phyloP scores from a whole-genome alignment of 92 coral and sea anemone species.

The Heliopora coerulea region DNA sequence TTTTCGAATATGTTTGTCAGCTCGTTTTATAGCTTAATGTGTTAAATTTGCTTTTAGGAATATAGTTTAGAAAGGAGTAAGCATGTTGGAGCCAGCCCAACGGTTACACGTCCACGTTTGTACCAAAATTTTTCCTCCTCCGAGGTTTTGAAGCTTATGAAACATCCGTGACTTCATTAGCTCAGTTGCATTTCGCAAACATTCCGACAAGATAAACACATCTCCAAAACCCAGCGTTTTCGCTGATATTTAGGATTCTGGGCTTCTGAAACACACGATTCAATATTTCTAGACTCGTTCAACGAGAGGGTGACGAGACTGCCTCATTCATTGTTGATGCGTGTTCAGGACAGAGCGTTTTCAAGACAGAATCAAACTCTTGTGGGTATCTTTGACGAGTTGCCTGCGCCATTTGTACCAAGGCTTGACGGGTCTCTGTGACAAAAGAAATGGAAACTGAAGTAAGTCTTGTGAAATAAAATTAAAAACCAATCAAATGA shows the following conservation, averaged over 20 bases:
- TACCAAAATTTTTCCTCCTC: too few species aligned
- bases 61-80: background rate
- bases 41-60: background rate
- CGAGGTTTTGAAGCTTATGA: too few species aligned
- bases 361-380: constrained; percentile 77
- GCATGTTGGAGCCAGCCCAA: background rate
- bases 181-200: too few species aligned
- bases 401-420: constrained; percentile 71
- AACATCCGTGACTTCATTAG: too few species aligned
- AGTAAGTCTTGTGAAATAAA: background rate
- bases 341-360: constrained; percentile 75
- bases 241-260: too few species aligned
- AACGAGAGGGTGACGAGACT: background rate
- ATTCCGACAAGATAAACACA: too few species aligned
- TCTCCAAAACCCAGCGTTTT: too few species aligned
- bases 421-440: constrained; percentile 78
- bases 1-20: background rate
- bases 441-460: too few species aligned
- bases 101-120: background rate
- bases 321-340: constrained; percentile 29
- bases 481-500: background rate
- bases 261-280: too few species aligned
- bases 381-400: constrained; percentile 83
- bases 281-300: background rate
- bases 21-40: background rate